Evolutionary conservation across 2,888 invertebrate genomes (phyloP), one percentile per base, ranked within the genome.

Genomic region (Lasioglossum villosulum): DNA sequence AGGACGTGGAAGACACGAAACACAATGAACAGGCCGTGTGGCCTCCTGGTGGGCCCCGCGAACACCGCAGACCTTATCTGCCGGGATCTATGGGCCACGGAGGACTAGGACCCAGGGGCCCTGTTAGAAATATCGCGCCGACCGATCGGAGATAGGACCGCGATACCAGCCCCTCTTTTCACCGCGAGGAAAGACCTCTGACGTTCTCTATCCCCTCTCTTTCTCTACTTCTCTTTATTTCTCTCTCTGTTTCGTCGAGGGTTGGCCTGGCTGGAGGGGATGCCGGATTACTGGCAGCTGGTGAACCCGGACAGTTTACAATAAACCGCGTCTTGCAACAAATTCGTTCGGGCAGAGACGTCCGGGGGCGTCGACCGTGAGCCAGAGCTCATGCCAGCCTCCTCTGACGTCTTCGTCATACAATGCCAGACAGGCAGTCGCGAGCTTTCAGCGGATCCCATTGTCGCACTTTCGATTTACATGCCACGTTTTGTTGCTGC

Each of bases 221-320:
- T 63, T 27, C 27, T 63, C 12, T 27, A 3, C n/a, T 12, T 56
- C 59, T 30, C 59, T 63, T 16, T 63, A 12, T 30, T 14, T 63
- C 30, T 30, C 27, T 30, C 27, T 63, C 59, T 63, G n/a, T n/a
- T 52, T 2, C 23, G 52, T 23, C 37, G 52, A 63, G 48, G 52
- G 78, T 71, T 45, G 56, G 16, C 68, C 63, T n/a, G 72, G 27
- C 74, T 80, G 76, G 80, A 83, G 88, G 88, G 80, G 86, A 80
- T 85, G 90, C 83, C 86, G 93, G 95, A 94, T 95, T 95, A 94
- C 92, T 92, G 91, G 93, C 95, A 94, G 95, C 94, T 95, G 95
- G 92, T 84, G 89, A 89, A 72, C 77, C 90, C 90, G 86, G 89
- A 77, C 84, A 84, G 88, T 89, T 92, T 92, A 93, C 93, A 92